Percentiles rank a stretch among this genome's conserved stretches.
Evolutionary conservation across 2,797 vertebrate genomes (phyloP).

Genomic region (Halcyon chelicuti): DNA sequence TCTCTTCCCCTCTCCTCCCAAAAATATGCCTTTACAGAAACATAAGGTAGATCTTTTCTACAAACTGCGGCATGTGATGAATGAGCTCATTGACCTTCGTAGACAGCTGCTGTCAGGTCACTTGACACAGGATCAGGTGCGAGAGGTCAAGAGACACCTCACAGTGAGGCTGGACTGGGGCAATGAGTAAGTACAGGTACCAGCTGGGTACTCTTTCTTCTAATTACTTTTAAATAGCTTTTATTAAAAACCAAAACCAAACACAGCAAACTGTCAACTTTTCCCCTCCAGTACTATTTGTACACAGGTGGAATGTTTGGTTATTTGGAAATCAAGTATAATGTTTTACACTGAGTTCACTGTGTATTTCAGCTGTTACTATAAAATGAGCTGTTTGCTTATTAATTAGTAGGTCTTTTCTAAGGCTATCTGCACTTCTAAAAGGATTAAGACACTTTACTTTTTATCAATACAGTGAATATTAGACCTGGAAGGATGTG

Average conservation of each 20-base stretch:
- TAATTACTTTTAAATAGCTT: background rate
- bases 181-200: conserved; percentile 92
- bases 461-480: background rate
- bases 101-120: conserved; percentile 97
- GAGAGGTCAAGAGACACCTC: conserved; percentile 97
- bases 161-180: conserved; percentile 98
- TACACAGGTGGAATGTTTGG: background rate
- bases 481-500: background rate
- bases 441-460: background rate
- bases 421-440: background rate
- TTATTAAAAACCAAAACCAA: background rate
- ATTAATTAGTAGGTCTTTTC: background rate
- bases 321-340: background rate
- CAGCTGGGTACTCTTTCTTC: conserved; percentile 7
- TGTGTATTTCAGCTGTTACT: background rate
- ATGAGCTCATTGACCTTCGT: conserved; percentile 96
- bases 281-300: background rate
- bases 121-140: conserved; percentile 96
- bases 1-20: background rate
- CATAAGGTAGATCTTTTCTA: conserved; percentile 99
- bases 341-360: background rate
- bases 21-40: conserved; percentile 84
- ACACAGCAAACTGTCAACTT: rapidly evolving
- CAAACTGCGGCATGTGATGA: conserved; percentile 99
- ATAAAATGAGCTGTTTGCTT: background rate